phyloP scores from a whole-genome alignment of 2,113 vertebrate genomes.

The Scortum barcoo region DNA sequence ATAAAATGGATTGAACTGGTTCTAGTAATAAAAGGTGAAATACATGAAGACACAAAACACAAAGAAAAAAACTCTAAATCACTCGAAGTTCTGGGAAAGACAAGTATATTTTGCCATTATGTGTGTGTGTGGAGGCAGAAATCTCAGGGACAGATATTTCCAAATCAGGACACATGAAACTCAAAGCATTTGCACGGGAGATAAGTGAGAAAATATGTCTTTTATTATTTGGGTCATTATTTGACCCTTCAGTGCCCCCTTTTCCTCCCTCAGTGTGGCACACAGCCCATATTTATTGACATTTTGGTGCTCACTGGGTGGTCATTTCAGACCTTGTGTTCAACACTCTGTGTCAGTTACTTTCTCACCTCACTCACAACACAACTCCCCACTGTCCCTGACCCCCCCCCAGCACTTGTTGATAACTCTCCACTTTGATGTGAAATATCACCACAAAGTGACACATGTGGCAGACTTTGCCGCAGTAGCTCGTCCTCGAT shows the following conservation, averaged over 20 bases:
- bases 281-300: slow-evolving; percentile 28
- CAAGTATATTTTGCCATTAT: too few species aligned
- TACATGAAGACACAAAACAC: too few species aligned
- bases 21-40: too few species aligned
- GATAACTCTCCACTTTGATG: slow-evolving; percentile 58
- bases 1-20: too few species aligned
- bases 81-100: too few species aligned
- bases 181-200: background rate
- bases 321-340: background rate
- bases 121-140: background rate
- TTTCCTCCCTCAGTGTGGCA: background rate
- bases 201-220: too few species aligned
- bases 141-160: background rate
- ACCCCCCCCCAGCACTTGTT: slow-evolving; percentile 3
- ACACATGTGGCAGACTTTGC: slow-evolving; percentile 41
- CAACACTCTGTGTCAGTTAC: slow-evolving; percentile 38
- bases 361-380: slow-evolving; percentile 51
- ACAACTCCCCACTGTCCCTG: slow-evolving; percentile 19
- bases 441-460: slow-evolving; percentile 69
- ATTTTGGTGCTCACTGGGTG: background rate
- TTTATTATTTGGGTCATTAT: too few species aligned
- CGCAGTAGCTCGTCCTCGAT: background rate
- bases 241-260: background rate
- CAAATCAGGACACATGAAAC: background rate
- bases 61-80: too few species aligned